Percentiles rank a stretch among this genome's conserved stretches.
Evolutionary conservation across 2,888 invertebrate species (phyloP).

Genomic region (Leptarthrus brevirostris): DNA sequence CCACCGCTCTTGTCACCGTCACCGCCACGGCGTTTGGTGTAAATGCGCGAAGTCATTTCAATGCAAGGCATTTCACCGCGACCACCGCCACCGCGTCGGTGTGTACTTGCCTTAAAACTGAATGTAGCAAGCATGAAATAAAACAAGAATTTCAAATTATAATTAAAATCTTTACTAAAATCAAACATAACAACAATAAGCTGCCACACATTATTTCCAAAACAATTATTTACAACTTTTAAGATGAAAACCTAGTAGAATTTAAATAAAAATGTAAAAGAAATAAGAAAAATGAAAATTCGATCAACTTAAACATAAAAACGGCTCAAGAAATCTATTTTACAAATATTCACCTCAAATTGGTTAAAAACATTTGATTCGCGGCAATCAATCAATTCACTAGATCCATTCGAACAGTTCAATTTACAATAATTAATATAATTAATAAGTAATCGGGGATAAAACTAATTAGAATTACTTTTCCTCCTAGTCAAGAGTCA

Average conservation of each 20-base stretch:
- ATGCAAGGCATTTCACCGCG: too few relatives aligned
- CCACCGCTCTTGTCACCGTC: too few relatives aligned
- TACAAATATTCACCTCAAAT: background rate
- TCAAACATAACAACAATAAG: slow-evolving; percentile 42
- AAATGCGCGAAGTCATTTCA: too few relatives aligned
- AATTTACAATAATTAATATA: background rate
- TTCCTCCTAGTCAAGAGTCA: background rate
- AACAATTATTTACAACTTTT: slow-evolving; percentile 30
- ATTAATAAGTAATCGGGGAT: background rate
- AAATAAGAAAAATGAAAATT: background rate
- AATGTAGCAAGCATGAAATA: too few relatives aligned
- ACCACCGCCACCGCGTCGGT: too few relatives aligned
- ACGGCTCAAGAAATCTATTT: background rate
- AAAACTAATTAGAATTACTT: too few relatives aligned
- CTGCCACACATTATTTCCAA: slow-evolving; percentile 34
- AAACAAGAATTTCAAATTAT: slow-evolving; percentile 21
- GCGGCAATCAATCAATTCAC: background rate
- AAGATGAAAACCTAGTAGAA: background rate
- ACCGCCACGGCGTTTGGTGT: too few relatives aligned
- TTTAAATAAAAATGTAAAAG: background rate
- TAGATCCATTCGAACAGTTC: background rate
- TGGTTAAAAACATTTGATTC: background rate
- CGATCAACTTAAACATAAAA: slow-evolving; percentile 14
- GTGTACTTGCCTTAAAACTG: too few relatives aligned
- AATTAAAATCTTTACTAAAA: slow-evolving; percentile 37